A percentile compares a stretch with the other conserved stretches of the same genome.
Conservation (phyloP, 2,888 invertebrate species). For the Glyphotaelius pellucidus region DNA sequence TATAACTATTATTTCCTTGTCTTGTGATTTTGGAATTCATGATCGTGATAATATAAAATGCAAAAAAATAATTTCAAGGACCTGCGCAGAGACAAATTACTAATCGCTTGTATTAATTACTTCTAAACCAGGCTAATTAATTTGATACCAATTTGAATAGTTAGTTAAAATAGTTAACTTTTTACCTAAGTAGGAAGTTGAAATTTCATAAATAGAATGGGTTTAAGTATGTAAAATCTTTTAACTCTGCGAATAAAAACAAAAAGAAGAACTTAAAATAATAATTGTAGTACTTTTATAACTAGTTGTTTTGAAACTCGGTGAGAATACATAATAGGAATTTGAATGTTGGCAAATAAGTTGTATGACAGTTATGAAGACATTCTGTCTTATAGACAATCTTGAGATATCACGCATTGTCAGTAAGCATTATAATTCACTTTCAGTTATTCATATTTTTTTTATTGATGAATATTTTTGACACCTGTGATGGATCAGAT, state of each 20-base stretch:
- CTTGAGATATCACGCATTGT: neutral
- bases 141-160: neutral
- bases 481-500: neutral
- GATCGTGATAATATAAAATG: neutral
- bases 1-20: neutral
- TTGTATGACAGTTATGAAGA: neutral
- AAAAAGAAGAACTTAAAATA: neutral
- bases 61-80: neutral
- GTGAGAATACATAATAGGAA: no score
- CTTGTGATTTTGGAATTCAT: neutral
- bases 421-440: constrained; percentile 12
- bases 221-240: neutral
- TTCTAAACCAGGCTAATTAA: neutral
- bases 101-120: neutral
- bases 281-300: neutral
- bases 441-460: neutral
- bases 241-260: neutral
- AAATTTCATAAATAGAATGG: neutral
- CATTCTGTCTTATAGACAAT: neutral
- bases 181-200: neutral
- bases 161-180: neutral
- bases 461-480: constrained; percentile 18
- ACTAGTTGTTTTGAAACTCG: neutral
- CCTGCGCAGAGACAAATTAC: neutral
- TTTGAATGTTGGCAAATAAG: neutral